Conservation (phyloP, 2,797 vertebrate species). For the Brotogeris chrysoptera region DNA sequence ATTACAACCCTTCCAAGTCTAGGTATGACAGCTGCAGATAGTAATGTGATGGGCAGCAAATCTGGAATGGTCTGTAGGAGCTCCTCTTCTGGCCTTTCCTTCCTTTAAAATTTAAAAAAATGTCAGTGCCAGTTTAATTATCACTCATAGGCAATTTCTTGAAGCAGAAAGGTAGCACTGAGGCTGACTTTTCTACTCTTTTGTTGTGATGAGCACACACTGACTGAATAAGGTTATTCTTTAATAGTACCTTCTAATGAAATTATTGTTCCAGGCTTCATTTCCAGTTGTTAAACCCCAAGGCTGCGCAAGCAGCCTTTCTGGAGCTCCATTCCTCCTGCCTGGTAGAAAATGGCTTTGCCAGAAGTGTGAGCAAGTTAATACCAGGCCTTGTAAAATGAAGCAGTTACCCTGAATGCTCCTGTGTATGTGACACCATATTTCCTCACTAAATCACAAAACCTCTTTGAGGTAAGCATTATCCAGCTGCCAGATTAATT, state of each 20-base stretch:
- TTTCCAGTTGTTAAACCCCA: background rate
- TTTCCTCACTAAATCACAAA: background rate
- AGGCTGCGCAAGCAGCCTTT: background rate
- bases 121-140: background rate
- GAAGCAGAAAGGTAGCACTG: background rate
- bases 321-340: background rate
- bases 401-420: background rate
- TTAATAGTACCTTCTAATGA: background rate
- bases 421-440: background rate
- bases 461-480: background rate
- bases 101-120: background rate
- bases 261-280: background rate
- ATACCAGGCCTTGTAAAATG: background rate
- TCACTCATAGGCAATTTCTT: background rate
- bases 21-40: background rate
- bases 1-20: background rate
- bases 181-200: background rate
- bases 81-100: background rate
- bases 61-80: background rate
- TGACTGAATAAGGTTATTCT: slow-evolving; percentile 39
- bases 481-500: background rate
- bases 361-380: background rate
- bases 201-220: background rate
- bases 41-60: background rate
- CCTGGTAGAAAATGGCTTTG: background rate